phyloP scores from a whole-genome alignment of 2,113 vertebrate species.

The Panurus biarmicus region DNA sequence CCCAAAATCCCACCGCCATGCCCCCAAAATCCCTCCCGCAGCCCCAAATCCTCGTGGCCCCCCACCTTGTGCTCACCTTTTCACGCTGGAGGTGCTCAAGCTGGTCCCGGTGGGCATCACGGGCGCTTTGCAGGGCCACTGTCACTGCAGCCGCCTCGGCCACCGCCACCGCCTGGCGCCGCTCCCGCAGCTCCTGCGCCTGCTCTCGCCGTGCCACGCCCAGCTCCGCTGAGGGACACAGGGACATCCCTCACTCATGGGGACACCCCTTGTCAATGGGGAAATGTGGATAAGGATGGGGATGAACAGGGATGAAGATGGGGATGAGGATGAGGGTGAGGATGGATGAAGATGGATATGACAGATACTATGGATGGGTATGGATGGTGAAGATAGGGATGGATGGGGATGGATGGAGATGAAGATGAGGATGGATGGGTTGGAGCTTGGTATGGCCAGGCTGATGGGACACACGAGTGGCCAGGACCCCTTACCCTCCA shows the following conservation, averaged over 20 bases:
- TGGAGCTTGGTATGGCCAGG: neutral
- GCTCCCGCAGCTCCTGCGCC: neutral
- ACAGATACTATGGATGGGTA: too few species aligned
- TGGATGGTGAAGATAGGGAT: neutral
- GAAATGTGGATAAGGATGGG: too few species aligned
- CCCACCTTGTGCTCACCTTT: slow-evolving; percentile 64
- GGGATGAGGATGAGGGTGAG: neutral
- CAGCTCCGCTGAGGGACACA: neutral
- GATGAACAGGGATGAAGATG: neutral
- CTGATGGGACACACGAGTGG: neutral
- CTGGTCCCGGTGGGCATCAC: slow-evolving; percentile 76
- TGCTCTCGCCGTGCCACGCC: neutral
- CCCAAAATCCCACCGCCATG: neutral
- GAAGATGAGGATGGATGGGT: neutral
- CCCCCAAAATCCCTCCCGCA: rapidly evolving
- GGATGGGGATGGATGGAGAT: neutral
- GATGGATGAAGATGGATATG: too few species aligned
- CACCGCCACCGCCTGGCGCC: neutral
- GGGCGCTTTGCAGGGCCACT: slow-evolving; percentile 62
- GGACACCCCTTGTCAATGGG: neutral
- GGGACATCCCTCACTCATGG: neutral
- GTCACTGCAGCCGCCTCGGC: neutral
- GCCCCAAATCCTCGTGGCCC: neutral
- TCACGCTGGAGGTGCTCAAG: slow-evolving; percentile 74
- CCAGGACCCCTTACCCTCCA: neutral